Conservation (phyloP, 37 sponge, comb jelly and placozoan species). For the Theonella swinhoei region DNA sequence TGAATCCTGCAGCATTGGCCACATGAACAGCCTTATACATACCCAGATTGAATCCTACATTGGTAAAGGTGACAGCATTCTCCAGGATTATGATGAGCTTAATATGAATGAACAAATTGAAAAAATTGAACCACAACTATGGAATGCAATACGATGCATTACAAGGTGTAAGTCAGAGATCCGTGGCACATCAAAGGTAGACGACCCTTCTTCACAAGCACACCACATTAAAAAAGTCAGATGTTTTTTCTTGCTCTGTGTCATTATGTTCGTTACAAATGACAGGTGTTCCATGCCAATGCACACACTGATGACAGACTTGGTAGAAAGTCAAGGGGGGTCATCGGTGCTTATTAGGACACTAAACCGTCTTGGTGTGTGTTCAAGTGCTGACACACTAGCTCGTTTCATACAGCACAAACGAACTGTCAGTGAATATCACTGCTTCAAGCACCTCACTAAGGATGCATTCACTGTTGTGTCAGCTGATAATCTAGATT, state of each 20-base stretch:
- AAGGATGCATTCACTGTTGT: too few species aligned
- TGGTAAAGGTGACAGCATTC: not conserved
- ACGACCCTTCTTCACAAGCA: not conserved
- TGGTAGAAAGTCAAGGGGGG: constrained; percentile 35
- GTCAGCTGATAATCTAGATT: too few species aligned
- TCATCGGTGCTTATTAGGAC: not conserved
- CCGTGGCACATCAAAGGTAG: not conserved
- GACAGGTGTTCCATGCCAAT: constrained; percentile 22
- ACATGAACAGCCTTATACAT: too few species aligned
- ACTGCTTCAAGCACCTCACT: not conserved
- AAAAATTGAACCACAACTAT: constrained; percentile 2
- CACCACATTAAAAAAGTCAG: constrained; percentile 6
- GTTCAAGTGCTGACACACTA: constrained; percentile 19
- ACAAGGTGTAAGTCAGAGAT: constrained; percentile 5
- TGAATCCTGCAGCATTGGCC: too few species aligned
- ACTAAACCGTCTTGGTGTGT: too few species aligned
- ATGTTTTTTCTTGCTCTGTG: constrained; percentile 4
- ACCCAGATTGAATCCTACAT: not conserved
- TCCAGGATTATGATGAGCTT: not conserved
- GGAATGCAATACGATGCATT: constrained; percentile 9
- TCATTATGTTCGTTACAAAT: constrained; percentile 3
- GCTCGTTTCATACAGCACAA: constrained; percentile 18
- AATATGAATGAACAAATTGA: constrained; percentile 9
- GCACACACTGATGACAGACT: constrained; percentile 24
- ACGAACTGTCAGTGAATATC: not conserved